Percentiles rank a stretch among this genome's conserved stretches.
Conservation (phyloP, 2,113 vertebrate genomes). For the Marmota flaviventris region DNA sequence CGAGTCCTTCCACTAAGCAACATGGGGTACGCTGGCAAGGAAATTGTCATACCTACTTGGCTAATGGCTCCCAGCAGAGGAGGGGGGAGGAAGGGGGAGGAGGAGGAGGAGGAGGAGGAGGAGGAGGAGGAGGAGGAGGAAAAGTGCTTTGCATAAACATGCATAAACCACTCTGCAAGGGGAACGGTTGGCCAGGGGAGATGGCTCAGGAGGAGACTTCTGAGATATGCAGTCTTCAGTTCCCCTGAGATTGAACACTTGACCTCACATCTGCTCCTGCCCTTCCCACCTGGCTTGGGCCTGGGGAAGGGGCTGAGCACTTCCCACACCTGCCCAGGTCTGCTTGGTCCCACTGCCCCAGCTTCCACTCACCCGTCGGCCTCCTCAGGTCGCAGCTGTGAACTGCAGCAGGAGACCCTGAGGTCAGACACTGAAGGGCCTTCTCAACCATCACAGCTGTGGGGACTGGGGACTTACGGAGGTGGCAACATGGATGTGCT, state of each 20-base stretch:
- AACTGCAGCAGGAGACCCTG: too few relatives aligned
- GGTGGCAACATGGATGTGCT: background rate
- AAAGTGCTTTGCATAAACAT: background rate
- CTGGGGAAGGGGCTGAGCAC: background rate
- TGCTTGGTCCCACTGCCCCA: rapidly evolving
- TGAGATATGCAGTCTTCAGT: rapidly evolving
- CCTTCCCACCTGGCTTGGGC: background rate
- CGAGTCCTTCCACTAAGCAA: too few relatives aligned
- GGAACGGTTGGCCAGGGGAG: background rate
- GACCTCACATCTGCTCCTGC: too few relatives aligned
- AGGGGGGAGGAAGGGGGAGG: too few relatives aligned
- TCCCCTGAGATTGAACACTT: background rate
- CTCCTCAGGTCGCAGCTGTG: rapidly evolving
- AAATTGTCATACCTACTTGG: too few relatives aligned
- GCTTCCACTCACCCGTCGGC: background rate
- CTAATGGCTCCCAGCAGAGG: too few relatives aligned
- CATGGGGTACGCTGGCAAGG: too few relatives aligned
- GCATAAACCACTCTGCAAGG: too few relatives aligned
- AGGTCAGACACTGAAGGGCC: too few relatives aligned
- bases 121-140: too few relatives aligned
- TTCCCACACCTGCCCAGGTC: rapidly evolving
- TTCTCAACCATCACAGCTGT: background rate
- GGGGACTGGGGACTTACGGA: background rate
- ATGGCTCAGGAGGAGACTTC: background rate
- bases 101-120: too few relatives aligned